Base-by-base conservation (phyloP, 2,888 invertebrate genomes). In the Sarcophaga carnaria region DNA sequence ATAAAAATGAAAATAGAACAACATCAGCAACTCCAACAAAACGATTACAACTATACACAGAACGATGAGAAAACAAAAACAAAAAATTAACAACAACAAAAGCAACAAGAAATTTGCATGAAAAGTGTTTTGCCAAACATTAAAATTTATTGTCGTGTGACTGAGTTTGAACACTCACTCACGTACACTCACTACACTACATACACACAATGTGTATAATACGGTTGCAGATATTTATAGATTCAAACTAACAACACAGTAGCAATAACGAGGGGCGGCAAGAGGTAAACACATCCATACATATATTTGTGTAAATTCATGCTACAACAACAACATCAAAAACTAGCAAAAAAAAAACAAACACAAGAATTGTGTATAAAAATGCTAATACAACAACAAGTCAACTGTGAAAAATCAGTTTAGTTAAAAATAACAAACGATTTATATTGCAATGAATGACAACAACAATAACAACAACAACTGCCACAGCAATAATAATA, bases 371-470 rank as follows among this genome's bases (percentile, higher is more conserved):
- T 72, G 74, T 78, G 49, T 74, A 72, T 74, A 74, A 72, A 74
- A 79, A 69, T 83, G 83, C 74, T 83, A 83, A 83, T 83, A 79
- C 74, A 74, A 79, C 74, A 83, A 64, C 83, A 83, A 78, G 78
- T 83, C 83, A 83, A 75, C 72, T 69, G 78, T 64, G 72, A 79
- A 83, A 83, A 83, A 83, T 83, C 83, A 83, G 83, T 83, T 83
- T 83, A 78, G 83, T 83, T 83, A 83, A 83, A 83, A 83, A 83
- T 78, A 83, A 69, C 83, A 83, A 78, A 78, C 83, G 72, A 83
- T 83, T 83, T 83, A 78, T 77, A 72, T 66, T 63, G 49, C n/a
- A 37, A 37, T 37, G 37, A 10, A 37, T 8, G 37, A 37, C 37
- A 37, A 37, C 37, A 37, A 37, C 8, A 37, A 37, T 8, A 37